Percentiles rank a stretch among this genome's conserved stretches.
phyloP scores from a whole-genome alignment of 2,113 vertebrate species.

The Ia io region DNA sequence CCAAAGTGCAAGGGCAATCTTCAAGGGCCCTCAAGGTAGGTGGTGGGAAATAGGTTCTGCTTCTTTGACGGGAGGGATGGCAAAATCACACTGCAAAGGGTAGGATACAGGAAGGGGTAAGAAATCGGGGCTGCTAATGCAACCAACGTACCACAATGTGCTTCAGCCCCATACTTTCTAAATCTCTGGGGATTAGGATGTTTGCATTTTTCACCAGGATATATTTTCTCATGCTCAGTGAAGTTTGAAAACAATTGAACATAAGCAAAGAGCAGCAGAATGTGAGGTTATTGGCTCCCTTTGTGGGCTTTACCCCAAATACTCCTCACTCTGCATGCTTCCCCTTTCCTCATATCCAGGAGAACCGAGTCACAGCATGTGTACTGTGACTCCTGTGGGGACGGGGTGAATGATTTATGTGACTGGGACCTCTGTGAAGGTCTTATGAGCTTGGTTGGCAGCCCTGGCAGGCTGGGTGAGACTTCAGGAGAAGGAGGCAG shows the following conservation, averaged over 20 bases:
- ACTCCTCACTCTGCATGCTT: neutral
- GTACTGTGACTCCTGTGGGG: neutral
- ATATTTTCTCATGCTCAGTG: neutral
- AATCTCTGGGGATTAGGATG: neutral
- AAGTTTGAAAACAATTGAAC: neutral
- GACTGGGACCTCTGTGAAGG: neutral
- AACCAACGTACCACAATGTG: neutral
- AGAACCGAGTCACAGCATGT: fast-evolving
- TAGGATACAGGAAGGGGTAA: neutral
- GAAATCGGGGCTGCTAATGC: neutral
- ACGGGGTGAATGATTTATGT: neutral
- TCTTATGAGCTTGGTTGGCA: neutral
- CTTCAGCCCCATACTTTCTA: neutral
- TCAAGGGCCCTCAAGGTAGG: neutral
- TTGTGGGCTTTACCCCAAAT: too few species aligned
- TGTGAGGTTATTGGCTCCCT: neutral
- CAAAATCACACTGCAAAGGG: neutral
- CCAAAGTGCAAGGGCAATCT: neutral
- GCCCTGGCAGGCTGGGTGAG: neutral
- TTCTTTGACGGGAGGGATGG: neutral
- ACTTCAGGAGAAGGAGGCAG: neutral
- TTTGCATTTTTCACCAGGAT: too few species aligned
- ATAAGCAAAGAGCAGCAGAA: neutral
- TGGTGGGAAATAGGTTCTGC: neutral
- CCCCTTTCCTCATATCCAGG: neutral